Conservation (phyloP, 1,140 invertebrate species). For the Galendromus occidentalis region DNA sequence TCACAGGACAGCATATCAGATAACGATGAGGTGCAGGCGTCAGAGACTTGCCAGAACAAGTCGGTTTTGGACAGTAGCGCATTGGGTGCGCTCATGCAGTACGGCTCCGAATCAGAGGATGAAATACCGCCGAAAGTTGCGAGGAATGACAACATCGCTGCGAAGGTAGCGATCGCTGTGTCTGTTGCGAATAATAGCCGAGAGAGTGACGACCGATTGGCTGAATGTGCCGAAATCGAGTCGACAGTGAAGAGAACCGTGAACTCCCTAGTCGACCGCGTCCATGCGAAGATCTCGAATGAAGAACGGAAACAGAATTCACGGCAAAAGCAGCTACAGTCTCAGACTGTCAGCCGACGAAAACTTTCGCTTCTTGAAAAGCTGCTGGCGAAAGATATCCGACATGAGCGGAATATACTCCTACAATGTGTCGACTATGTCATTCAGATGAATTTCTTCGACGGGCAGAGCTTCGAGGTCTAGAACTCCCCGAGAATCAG, state of each 20-base stretch:
- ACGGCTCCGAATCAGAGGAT: background rate
- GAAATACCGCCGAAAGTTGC: background rate
- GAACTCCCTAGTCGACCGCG: no score
- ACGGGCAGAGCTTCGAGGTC: background rate
- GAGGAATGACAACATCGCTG: no score
- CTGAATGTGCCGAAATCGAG: no score
- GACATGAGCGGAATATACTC: slow-evolving; percentile 2
- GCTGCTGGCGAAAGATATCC: background rate
- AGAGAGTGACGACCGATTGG: no score
- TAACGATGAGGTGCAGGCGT: background rate
- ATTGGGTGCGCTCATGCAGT: background rate
- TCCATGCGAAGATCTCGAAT: no score
- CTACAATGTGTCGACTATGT: slow-evolving; percentile 8
- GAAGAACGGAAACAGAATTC: no score
- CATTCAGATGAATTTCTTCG: background rate
- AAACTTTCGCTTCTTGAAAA: slow-evolving; percentile 1
- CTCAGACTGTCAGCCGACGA: background rate
- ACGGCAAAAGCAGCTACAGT: no score
- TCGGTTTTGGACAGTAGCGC: background rate
- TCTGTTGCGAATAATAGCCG: no score
- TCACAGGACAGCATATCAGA: background rate
- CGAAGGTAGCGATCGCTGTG: no score
- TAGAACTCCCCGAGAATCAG: background rate
- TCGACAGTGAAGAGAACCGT: no score
- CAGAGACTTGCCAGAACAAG: background rate